Evolutionary conservation across 2,888 invertebrate genomes (phyloP).

Genomic region (Lasiommata megera): DNA sequence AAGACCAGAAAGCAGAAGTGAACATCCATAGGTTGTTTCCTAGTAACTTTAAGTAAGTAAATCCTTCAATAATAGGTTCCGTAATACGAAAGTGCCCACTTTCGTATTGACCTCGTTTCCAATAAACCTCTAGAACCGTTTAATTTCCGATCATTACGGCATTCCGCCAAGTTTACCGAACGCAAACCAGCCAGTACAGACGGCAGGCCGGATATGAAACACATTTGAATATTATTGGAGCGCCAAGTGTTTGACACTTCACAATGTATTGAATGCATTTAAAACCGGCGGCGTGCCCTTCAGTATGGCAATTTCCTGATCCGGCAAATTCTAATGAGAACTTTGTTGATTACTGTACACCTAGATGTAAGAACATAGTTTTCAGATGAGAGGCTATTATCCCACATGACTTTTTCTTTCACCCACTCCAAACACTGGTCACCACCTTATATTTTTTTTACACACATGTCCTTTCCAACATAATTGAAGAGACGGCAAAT

Average conservation of each 20-base stretch:
- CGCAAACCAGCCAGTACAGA: conserved; percentile 1
- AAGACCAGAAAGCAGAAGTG: too few species aligned
- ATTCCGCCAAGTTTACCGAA: conserved; percentile 11
- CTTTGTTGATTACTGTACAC: neutral
- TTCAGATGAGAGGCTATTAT: too few species aligned
- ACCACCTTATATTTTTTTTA: too few species aligned
- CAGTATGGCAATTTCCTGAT: conserved; percentile 17
- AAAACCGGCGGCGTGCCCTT: conserved; percentile 5
- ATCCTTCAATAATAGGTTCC: too few species aligned
- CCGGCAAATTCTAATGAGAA: conserved; percentile 8
- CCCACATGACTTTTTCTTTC: too few species aligned
- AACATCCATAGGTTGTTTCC: too few species aligned
- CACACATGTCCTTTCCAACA: too few species aligned
- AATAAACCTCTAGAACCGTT: neutral
- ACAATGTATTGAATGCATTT: conserved; percentile 21
- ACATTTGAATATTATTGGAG: conserved; percentile 50
- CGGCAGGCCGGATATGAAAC: conserved; percentile 45
- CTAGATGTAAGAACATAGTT: neutral
- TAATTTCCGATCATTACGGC: neutral
- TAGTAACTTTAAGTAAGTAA: too few species aligned
- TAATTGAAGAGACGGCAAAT: too few species aligned
- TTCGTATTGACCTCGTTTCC: neutral
- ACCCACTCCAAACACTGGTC: too few species aligned
- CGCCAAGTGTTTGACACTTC: conserved; percentile 33
- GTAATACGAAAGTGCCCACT: too few species aligned